phyloP scores from a whole-genome alignment of 2,113 vertebrate species.

The Canis aureus region DNA sequence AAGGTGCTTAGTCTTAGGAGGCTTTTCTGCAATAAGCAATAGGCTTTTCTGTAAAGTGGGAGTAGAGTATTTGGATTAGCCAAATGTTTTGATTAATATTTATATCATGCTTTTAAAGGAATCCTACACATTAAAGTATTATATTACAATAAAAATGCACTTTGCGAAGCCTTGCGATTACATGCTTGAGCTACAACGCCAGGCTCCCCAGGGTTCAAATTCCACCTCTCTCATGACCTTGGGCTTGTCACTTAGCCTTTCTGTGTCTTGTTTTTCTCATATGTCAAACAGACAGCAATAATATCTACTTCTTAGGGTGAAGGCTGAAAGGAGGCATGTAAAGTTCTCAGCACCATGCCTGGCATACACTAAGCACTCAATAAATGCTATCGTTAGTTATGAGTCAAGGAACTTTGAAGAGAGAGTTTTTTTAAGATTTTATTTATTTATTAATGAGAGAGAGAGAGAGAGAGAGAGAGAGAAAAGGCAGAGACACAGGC shows the following conservation, averaged over 20 bases:
- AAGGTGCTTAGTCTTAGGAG: not conserved
- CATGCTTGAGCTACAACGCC: not conserved
- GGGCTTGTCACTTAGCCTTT: not conserved
- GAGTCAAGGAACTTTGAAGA: not conserved
- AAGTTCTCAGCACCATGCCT: not conserved
- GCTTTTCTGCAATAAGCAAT: not conserved
- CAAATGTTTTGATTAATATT: not conserved
- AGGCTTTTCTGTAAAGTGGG: not conserved
- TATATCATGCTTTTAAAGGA: not conserved
- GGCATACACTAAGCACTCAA: not conserved
- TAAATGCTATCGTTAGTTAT: not conserved
- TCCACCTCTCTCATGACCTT: not conserved
- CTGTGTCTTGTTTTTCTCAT: not conserved
- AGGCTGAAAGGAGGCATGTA: not conserved
- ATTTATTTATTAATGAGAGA: too few species aligned
- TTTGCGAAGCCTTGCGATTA: not conserved
- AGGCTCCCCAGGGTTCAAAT: not conserved
- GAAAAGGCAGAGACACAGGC: too few species aligned
- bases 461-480: too few species aligned
- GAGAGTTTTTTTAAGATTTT: too few species aligned
- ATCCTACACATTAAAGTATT: not conserved
- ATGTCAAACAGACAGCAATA: not conserved
- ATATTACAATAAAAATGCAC: not conserved
- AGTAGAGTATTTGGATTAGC: not conserved
- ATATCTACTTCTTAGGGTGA: not conserved